Evolutionary conservation across 53 echinoderm and acorn worm species (phyloP).

Genomic region (Apostichopus leukothele): DNA sequence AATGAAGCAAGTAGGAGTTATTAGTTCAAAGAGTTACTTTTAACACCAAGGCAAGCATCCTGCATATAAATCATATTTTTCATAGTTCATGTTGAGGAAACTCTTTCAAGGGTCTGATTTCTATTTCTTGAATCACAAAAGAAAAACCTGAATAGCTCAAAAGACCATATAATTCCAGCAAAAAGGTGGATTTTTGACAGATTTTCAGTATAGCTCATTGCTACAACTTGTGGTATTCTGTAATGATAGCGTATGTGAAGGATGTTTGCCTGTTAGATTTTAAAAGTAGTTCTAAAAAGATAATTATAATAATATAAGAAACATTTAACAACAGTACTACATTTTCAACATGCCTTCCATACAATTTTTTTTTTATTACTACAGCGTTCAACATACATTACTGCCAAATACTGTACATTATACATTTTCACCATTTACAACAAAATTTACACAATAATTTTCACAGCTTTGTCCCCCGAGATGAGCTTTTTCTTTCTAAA

Average conservation of each 20-base stretch:
- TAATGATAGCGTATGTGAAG: no score
- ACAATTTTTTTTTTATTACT: constrained; percentile 11
- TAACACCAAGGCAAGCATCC: background rate
- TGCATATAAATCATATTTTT: no score
- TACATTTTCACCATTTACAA: constrained; percentile 21
- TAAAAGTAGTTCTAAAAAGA: background rate
- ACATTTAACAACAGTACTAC: constrained; percentile 40
- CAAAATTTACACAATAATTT: background rate
- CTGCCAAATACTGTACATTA: constrained; percentile 40
- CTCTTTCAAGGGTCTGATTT: no score
- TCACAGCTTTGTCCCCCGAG: background rate
- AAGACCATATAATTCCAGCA: no score
- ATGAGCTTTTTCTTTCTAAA: background rate
- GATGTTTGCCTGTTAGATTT: no score
- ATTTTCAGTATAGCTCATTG: no score
- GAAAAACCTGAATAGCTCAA: no score
- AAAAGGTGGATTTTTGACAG: no score
- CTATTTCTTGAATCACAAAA: no score
- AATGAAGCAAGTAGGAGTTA: background rate
- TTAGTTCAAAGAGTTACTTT: background rate
- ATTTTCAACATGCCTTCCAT: constrained; percentile 37
- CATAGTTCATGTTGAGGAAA: no score
- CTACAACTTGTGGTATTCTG: no score
- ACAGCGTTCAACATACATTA: constrained; percentile 16
- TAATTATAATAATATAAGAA: background rate